phyloP scores from a whole-genome alignment of 2,113 vertebrate species.

The Sebastes schlegelii region DNA sequence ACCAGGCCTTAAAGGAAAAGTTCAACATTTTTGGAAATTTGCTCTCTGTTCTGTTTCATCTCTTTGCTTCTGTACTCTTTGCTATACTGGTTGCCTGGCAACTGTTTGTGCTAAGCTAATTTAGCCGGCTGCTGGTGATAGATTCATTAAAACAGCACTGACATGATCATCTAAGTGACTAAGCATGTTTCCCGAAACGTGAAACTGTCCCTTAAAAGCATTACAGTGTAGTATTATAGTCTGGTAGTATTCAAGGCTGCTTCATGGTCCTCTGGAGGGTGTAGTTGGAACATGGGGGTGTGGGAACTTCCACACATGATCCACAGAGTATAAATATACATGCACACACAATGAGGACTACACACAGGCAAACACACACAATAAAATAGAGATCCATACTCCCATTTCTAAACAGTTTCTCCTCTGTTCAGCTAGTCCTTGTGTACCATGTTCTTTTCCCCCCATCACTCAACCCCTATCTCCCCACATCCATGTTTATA shows the following conservation, averaged over 20 bases:
- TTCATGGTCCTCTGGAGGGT: constrained; percentile 11
- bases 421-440: constrained; percentile 7
- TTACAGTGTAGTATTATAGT: constrained; percentile 3
- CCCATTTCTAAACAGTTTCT: constrained; percentile 3
- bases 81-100: neutral
- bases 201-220: neutral
- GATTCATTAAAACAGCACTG: neutral
- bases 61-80: neutral
- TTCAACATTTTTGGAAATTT: neutral
- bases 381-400: neutral
- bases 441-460: constrained; percentile 1
- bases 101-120: neutral
- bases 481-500: constrained; percentile 59
- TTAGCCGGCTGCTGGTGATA: neutral
- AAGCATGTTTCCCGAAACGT: neutral
- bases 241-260: neutral
- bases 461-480: constrained; percentile 34
- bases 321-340: constrained; percentile 33
- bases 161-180: neutral
- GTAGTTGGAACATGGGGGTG: constrained; percentile 26
- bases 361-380: neutral
- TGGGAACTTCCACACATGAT: constrained; percentile 56
- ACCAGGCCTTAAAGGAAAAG: neutral
- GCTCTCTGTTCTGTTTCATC: neutral
- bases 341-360: constrained; percentile 12